phyloP scores from a whole-genome alignment of 2,888 invertebrate species.

The Keiferia lycopersicella region DNA sequence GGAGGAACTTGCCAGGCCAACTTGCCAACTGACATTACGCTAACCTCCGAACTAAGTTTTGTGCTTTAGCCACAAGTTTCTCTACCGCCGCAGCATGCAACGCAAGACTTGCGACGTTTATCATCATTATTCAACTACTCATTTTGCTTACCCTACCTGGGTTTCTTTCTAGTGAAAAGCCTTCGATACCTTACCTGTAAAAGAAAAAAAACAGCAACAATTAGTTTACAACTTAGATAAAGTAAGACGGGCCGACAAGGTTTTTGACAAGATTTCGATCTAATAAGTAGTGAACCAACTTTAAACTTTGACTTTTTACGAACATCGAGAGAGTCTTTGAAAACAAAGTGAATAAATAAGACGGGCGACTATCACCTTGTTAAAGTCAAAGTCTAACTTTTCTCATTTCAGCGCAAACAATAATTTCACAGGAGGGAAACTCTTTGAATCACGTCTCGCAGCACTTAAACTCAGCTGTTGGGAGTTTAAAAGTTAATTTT shows the following conservation, averaged over 20 bases:
- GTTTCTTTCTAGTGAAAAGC: background rate
- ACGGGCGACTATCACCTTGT: slow-evolving; percentile 9
- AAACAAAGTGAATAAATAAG: slow-evolving; percentile 15
- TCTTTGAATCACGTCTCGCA: slow-evolving; percentile 47
- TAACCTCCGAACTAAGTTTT: slow-evolving; percentile 41
- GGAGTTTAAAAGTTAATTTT: slow-evolving; percentile 63
- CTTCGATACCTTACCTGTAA: slow-evolving; percentile 10
- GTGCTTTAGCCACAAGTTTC: slow-evolving; percentile 44
- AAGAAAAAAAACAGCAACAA: background rate
- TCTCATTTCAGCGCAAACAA: slow-evolving; percentile 31
- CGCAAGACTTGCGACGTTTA: background rate
- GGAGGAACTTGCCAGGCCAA: slow-evolving; percentile 31
- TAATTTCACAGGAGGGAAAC: slow-evolving; percentile 41
- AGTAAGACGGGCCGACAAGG: too few relatives aligned
- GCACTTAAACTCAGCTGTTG: slow-evolving; percentile 59
- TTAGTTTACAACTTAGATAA: too few relatives aligned
- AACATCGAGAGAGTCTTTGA: slow-evolving; percentile 7
- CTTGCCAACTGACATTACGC: slow-evolving; percentile 39
- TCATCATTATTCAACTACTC: background rate
- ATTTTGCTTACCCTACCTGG: too few relatives aligned
- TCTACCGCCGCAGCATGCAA: slow-evolving; percentile 24
- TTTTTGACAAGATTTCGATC: background rate
- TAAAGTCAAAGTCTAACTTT: slow-evolving; percentile 27
- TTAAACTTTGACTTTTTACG: background rate
- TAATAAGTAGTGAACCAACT: slow-evolving; percentile 1